Conservation (phyloP, 2,888 invertebrate genomes). For the Phengaris alcon region DNA sequence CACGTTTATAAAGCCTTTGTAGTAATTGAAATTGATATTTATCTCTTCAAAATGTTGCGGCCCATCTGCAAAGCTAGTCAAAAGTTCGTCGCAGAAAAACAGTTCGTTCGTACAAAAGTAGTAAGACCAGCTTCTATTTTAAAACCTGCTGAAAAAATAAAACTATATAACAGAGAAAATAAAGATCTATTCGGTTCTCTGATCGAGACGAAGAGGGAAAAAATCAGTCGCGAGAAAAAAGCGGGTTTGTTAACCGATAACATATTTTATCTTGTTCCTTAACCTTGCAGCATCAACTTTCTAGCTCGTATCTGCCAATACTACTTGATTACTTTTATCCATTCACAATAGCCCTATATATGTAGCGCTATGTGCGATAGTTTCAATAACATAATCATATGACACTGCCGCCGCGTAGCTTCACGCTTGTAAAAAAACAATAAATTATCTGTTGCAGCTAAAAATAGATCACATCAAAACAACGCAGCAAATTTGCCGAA, state of each 20-base stretch:
- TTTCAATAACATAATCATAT: slow-evolving; percentile 72
- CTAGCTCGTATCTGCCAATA: slow-evolving; percentile 27
- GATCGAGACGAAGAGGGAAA: slow-evolving; percentile 70
- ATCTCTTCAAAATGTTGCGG: slow-evolving; percentile 53
- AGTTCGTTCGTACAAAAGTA: slow-evolving; percentile 66
- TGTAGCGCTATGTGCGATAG: slow-evolving; percentile 27
- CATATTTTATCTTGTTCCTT: slow-evolving; percentile 39
- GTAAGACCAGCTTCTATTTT: slow-evolving; percentile 64
- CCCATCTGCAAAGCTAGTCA: slow-evolving; percentile 56
- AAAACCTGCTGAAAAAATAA: slow-evolving; percentile 68
- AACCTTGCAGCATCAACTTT: slow-evolving; percentile 51
- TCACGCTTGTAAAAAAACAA: slow-evolving; percentile 48
- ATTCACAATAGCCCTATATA: slow-evolving; percentile 18
- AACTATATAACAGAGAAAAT: slow-evolving; percentile 71
- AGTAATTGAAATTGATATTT: not conserved
- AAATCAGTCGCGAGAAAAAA: slow-evolving; percentile 59
- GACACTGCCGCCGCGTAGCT: slow-evolving; percentile 66
- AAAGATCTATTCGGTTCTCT: slow-evolving; percentile 73
- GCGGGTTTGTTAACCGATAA: slow-evolving; percentile 53
- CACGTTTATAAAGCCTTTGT: not conserved
- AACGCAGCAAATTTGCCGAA: slow-evolving; percentile 49
- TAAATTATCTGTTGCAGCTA: slow-evolving; percentile 66
- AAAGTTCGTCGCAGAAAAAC: slow-evolving; percentile 54
- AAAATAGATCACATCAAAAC: slow-evolving; percentile 74
- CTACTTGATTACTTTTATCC: not conserved